A percentile compares a stretch with the other conserved stretches of the same genome.
These are phyloP conservation scores for Poeciliopsis occidentalis DNA, from an alignment of 2,113 vertebrate species.

Conservation along the genomic window DNA sequence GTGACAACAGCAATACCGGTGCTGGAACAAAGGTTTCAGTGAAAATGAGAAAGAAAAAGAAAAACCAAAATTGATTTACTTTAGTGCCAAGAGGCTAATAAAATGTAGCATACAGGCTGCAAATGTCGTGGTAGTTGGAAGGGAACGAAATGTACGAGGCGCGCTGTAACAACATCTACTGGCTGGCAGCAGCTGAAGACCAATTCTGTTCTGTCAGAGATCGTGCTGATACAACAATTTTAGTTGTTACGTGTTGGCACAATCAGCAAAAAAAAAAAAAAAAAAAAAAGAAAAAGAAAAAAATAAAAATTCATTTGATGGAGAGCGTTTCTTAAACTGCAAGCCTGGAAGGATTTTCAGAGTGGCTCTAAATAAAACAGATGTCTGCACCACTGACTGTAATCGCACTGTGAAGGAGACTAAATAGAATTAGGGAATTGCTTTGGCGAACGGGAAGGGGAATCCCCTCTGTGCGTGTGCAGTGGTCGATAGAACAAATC, in stretches of 20 bases:
- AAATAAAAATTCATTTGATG: conserved; percentile 29
- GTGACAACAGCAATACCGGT: conserved; percentile 7
- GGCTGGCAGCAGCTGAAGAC: conserved; percentile 21
- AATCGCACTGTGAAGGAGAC: conserved; percentile 14
- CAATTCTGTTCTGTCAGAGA: conserved; percentile 23
- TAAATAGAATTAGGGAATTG: conserved; percentile 51
- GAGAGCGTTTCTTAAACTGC: conserved; percentile 18
- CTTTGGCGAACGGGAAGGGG: conserved; percentile 22
- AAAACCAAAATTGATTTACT: conserved; percentile 8
- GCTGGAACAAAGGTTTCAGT: conserved; percentile 9
- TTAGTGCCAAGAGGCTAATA: conserved; percentile 35
- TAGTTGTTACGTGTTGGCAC: conserved; percentile 13
- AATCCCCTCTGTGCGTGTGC: conserved; percentile 25
- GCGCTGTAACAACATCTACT: conserved; percentile 24
- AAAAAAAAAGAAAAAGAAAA: conserved; percentile 12
- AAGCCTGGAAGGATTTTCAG: conserved; percentile 30
- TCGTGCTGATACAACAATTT: conserved; percentile 48
- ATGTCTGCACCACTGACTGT: conserved; percentile 12
- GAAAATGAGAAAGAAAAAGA: conserved; percentile 16
- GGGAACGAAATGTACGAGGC: conserved; percentile 27
- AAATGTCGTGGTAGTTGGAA: conserved; percentile 37
- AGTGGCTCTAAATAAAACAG: conserved; percentile 26
- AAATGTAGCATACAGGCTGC: conserved; percentile 44
- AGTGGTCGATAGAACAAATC: conserved; percentile 36
- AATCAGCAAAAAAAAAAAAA: conserved; percentile 35